Percentiles rank a stretch among this genome's conserved stretches.
These are phyloP conservation scores for Harpegnathos saltator DNA, from an alignment of 1,140 invertebrate genomes.

Conservation along the genomic window DNA sequence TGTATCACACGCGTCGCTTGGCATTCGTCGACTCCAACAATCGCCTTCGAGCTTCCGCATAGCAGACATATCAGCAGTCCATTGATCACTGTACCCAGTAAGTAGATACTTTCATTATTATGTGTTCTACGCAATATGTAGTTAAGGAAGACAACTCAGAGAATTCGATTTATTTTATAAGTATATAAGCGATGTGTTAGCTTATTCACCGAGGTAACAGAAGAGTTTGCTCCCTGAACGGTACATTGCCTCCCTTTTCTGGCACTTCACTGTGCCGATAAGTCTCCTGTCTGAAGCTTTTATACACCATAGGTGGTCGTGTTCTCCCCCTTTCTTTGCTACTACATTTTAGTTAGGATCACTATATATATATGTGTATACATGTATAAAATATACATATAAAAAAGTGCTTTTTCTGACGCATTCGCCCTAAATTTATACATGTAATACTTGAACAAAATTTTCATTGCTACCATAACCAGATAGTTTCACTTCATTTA, in stretches of 20 bases:
- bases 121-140: background rate
- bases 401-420: constrained; percentile 14
- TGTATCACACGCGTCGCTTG: constrained; percentile 96
- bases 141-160: background rate
- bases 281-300: constrained; percentile 72
- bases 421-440: constrained; percentile 23
- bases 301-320: constrained; percentile 80
- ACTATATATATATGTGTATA: background rate
- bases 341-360: constrained; percentile 47
- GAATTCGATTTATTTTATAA: constrained; percentile 27
- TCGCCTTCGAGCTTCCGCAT: constrained; percentile 75
- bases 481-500: background rate
- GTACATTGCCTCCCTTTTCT: constrained; percentile 73
- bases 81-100: constrained; percentile 71
- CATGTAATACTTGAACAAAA: constrained; percentile 12
- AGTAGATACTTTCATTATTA: constrained; percentile 69
- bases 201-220: constrained; percentile 76
- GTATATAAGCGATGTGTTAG: constrained; percentile 12
- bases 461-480: background rate
- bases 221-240: constrained; percentile 62
- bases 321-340: constrained; percentile 74
- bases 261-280: constrained; percentile 75
- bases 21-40: constrained; percentile 91
- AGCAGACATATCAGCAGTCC: constrained; percentile 73
- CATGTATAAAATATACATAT: background rate